These are phyloP conservation scores for Amazona guildingii DNA, from an alignment of 2,113 vertebrate genomes.

Conservation along the genomic window DNA sequence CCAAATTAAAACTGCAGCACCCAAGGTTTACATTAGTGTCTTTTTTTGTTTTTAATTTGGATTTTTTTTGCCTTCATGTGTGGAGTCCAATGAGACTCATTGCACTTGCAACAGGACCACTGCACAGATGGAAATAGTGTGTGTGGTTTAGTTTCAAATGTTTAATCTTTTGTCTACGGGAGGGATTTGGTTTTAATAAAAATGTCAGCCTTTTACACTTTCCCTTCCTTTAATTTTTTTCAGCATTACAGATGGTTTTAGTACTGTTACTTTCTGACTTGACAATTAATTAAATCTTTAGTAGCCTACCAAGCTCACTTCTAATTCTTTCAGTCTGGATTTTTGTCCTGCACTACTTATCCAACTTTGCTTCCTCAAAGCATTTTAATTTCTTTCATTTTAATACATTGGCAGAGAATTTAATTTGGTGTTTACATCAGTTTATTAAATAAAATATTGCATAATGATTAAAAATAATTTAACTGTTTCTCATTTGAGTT, in stretches of 20 bases:
- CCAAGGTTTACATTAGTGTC: not conserved
- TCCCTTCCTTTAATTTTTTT: not conserved
- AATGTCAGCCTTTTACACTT: conserved; percentile 5
- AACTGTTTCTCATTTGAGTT: not conserved
- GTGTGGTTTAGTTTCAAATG: not conserved
- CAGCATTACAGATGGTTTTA: conserved; percentile 25
- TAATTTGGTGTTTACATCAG: conserved; percentile 4
- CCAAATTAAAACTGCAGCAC: not conserved
- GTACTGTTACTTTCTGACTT: not conserved
- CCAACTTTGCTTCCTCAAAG: conserved; percentile 23
- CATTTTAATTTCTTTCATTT: conserved; percentile 26
- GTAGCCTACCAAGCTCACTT: not conserved
- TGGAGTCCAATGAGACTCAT: not conserved
- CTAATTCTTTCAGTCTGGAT: conserved; percentile 38
- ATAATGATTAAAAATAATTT: not conserved
- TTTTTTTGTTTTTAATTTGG: not conserved
- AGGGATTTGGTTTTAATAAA: conserved; percentile 36
- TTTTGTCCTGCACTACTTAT: not conserved
- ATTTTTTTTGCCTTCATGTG: not conserved
- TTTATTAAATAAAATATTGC: not conserved
- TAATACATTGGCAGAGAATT: not conserved
- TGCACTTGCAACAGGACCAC: not conserved
- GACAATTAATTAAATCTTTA: conserved; percentile 35
- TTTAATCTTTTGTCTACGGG: not conserved
- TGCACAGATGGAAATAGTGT: not conserved